phyloP scores from a whole-genome alignment of 2,888 invertebrate species.

The Augochlorella aurata region DNA sequence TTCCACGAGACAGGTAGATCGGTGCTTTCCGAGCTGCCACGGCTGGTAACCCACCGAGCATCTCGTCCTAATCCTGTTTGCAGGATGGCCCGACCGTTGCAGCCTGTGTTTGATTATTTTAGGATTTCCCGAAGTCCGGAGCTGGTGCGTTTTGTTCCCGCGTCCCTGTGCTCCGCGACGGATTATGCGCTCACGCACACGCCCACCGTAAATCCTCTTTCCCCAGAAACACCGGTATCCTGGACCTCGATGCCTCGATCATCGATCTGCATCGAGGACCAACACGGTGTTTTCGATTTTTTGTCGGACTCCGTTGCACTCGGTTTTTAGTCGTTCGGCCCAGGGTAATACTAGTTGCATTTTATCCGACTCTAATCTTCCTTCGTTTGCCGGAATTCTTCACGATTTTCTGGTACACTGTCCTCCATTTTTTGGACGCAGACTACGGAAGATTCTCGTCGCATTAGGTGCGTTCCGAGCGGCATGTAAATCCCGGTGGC shows the following conservation, averaged over 20 bases:
- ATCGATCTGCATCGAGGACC: not conserved
- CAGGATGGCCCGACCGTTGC: slow-evolving; percentile 43
- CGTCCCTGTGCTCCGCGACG: slow-evolving; percentile 1
- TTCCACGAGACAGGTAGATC: slow-evolving; percentile 51
- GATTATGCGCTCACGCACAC: slow-evolving; percentile 33
- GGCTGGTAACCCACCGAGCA: slow-evolving; percentile 24
- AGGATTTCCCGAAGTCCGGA: slow-evolving; percentile 53
- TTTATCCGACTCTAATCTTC: too few species aligned
- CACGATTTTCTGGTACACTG: too few species aligned
- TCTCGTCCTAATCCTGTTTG: slow-evolving; percentile 68
- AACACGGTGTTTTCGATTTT: not conserved
- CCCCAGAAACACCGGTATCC: slow-evolving; percentile 25
- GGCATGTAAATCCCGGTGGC: not conserved
- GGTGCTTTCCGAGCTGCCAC: slow-evolving; percentile 8
- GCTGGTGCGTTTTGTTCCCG: slow-evolving; percentile 22
- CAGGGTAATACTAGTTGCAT: not conserved
- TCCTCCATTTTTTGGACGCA: too few species aligned
- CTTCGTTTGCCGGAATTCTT: too few species aligned
- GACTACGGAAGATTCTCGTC: too few species aligned
- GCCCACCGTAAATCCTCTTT: slow-evolving; percentile 51
- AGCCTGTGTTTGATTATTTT: slow-evolving; percentile 67
- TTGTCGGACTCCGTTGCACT: not conserved
- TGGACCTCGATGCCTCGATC: not conserved
- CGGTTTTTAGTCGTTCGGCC: not conserved
- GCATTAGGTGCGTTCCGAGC: not conserved